Evolutionary conservation across 1,140 invertebrate species (phyloP).

Genomic region (Rhyzopertha dominica): DNA sequence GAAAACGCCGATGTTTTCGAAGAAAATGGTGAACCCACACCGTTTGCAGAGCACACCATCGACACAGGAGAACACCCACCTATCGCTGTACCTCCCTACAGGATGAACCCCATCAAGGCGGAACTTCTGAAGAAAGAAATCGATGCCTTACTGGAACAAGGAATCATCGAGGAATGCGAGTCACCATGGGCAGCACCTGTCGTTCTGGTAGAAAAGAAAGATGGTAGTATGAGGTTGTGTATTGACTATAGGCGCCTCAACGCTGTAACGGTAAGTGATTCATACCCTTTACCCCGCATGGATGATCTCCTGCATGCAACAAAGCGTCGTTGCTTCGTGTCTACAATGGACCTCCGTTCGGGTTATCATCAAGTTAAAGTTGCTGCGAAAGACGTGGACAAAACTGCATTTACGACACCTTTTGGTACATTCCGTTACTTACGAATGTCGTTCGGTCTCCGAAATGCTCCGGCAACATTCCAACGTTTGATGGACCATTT

Average conservation of each 20-base stretch:
- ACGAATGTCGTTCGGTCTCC: slow-evolving; percentile 46
- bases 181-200: too few species aligned
- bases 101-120: too few species aligned
- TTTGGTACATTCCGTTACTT: slow-evolving; percentile 42
- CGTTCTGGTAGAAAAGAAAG: too few species aligned
- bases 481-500: slow-evolving; percentile 40
- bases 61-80: neutral
- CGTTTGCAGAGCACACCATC: slow-evolving; percentile 6
- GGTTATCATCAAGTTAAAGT: slow-evolving; percentile 43
- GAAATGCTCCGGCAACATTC: slow-evolving; percentile 42
- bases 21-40: neutral
- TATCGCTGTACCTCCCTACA: slow-evolving; percentile 9
- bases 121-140: too few species aligned
- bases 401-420: too few species aligned
- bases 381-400: slow-evolving; percentile 22
- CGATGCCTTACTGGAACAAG: too few species aligned
- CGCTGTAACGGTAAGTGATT: slow-evolving; percentile 30
- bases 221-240: too few species aligned
- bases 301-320: slow-evolving; percentile 45
- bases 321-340: slow-evolving; percentile 41
- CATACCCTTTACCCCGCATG: slow-evolving; percentile 50
- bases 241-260: slow-evolving; percentile 39
- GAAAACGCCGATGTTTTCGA: too few species aligned
- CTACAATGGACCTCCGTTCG: slow-evolving; percentile 43
- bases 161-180: too few species aligned